phyloP scores from a whole-genome alignment of 2,797 vertebrate genomes.

The Acrocephalus scirpaceus region DNA sequence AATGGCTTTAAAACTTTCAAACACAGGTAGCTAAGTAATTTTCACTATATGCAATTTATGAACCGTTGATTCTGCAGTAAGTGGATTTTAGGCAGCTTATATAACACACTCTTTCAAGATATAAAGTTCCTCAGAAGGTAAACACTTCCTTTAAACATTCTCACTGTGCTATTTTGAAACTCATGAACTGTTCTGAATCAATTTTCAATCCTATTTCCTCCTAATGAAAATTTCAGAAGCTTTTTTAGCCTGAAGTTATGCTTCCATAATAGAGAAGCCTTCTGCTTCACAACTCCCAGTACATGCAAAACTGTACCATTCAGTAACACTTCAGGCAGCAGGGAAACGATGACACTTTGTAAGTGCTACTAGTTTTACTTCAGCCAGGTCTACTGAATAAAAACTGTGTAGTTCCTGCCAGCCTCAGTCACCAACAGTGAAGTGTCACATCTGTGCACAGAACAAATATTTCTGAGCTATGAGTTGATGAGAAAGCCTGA shows the following conservation, averaged over 20 bases:
- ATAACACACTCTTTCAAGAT: background rate
- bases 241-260: background rate
- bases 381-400: background rate
- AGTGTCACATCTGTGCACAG: background rate
- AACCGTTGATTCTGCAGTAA: background rate
- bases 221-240: conserved; percentile 11
- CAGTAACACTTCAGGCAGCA: background rate
- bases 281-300: background rate
- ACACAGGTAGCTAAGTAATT: background rate
- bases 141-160: background rate
- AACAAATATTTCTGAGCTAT: background rate
- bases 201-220: conserved; percentile 4
- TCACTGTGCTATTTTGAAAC: background rate
- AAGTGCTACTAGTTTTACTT: background rate
- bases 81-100: background rate
- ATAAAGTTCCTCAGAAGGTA: background rate
- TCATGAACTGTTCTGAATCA: background rate
- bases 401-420: background rate
- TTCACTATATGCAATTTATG: background rate
- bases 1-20: background rate
- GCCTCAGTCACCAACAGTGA: background rate
- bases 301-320: background rate
- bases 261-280: background rate
- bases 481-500: background rate
- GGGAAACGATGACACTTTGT: background rate